Evolutionary conservation across 1,140 invertebrate genomes (phyloP).

Genomic region (Heliconius congener): DNA sequence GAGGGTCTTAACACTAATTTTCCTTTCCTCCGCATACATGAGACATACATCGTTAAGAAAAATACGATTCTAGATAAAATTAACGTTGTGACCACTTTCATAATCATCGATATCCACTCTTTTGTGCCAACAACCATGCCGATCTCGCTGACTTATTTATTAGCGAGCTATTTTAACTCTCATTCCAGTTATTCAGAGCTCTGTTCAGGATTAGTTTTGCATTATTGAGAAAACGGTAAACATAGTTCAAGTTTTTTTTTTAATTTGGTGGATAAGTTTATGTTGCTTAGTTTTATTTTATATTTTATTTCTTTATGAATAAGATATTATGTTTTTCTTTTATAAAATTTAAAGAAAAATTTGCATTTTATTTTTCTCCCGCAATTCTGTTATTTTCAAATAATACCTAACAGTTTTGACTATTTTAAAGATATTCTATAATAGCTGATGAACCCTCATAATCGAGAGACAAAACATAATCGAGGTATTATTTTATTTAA

Average conservation of each 20-base stretch:
- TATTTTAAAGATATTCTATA: no score
- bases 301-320: neutral
- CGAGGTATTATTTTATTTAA: no score
- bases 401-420: no score
- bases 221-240: neutral
- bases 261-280: neutral
- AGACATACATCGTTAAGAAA: no score
- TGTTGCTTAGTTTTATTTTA: neutral
- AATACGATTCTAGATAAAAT: neutral
- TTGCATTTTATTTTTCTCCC: no score
- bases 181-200: slow-evolving; percentile 6
- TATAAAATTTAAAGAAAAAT: no score
- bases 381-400: no score
- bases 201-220: slow-evolving; percentile 1
- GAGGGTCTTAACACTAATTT: no score
- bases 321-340: no score
- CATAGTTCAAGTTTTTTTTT: neutral
- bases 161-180: neutral
- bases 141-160: neutral
- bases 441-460: no score
- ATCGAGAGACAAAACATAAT: no score
- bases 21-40: no score
- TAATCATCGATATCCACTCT: neutral
- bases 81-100: neutral
- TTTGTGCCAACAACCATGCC: neutral